A percentile compares a stretch with the other conserved stretches of the same genome.
These are phyloP conservation scores for Eulemur macaco DNA, from an alignment of 2,113 vertebrate species.

Conservation along the genomic window DNA sequence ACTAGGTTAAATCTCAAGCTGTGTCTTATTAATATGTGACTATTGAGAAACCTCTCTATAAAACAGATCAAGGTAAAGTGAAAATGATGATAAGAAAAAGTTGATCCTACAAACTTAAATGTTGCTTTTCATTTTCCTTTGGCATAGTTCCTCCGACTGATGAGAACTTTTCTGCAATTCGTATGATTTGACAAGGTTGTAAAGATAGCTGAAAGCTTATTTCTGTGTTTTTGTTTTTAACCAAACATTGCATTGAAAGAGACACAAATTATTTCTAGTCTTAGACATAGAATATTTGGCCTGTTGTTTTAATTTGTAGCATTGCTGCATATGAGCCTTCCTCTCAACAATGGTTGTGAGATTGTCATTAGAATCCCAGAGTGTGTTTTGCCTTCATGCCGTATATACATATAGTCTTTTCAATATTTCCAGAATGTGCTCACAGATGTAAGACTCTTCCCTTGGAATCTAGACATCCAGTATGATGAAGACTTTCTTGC, in stretches of 20 bases:
- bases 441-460: not conserved
- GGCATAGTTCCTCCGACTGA: not conserved
- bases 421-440: not conserved
- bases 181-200: conserved; percentile 5
- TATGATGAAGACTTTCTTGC: not conserved
- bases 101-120: not conserved
- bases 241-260: not conserved
- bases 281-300: not conserved
- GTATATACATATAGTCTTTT: not conserved
- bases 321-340: not conserved
- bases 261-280: not conserved
- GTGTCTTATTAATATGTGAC: not conserved
- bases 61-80: not conserved
- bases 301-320: not conserved
- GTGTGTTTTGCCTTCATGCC: not conserved
- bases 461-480: not conserved
- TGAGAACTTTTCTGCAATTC: conserved; percentile 22
- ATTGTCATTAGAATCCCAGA: not conserved
- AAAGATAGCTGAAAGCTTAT: not conserved
- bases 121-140: not conserved
- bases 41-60: conserved; percentile 41
- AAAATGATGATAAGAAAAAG: not conserved
- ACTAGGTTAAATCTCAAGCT: conserved; percentile 70
- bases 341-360: not conserved
- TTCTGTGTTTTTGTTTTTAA: conserved; percentile 37